Conservation (phyloP, 2,888 invertebrate species). For the Danaus chrysippus region DNA sequence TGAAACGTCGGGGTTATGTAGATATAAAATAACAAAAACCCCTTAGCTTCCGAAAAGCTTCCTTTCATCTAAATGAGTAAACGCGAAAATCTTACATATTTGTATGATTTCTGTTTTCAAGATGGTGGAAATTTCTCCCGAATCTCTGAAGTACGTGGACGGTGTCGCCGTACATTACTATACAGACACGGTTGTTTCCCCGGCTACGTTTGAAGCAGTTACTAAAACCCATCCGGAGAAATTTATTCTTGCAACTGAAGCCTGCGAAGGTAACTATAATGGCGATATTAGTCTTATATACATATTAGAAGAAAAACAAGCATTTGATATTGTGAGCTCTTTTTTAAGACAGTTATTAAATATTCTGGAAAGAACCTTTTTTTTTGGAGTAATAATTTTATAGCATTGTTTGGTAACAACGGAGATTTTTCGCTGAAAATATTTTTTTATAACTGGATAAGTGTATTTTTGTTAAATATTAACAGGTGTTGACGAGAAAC, state of each 20-base stretch:
- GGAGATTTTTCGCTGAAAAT: too few relatives aligned
- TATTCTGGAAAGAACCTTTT: too few relatives aligned
- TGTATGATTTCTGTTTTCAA: slow-evolving; percentile 26
- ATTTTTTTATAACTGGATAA: neutral
- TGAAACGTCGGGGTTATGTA: too few relatives aligned
- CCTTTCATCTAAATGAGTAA: too few relatives aligned
- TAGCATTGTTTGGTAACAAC: too few relatives aligned
- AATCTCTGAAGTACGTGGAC: slow-evolving; percentile 79
- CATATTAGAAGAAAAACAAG: too few relatives aligned
- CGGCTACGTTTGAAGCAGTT: slow-evolving; percentile 75
- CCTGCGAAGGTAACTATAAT: slow-evolving; percentile 78
- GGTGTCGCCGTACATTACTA: slow-evolving; percentile 93
- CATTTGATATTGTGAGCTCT: too few relatives aligned
- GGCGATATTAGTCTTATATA: too few relatives aligned
- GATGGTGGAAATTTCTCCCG: slow-evolving; percentile 58
- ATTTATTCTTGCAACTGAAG: slow-evolving; percentile 88
- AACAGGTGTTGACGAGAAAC: slow-evolving; percentile 75
- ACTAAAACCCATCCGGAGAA: slow-evolving; percentile 80
- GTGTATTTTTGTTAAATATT: slow-evolving; percentile 21
- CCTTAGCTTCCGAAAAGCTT: too few relatives aligned
- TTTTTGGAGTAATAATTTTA: too few relatives aligned
- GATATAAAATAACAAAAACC: too few relatives aligned
- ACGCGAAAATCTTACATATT: neutral
- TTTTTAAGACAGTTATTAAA: too few relatives aligned
- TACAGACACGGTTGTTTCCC: slow-evolving; percentile 77